Percentiles rank a stretch among this genome's conserved stretches.
phyloP scores from a whole-genome alignment of 1,140 invertebrate species.

The Zaprionus inermis region DNA sequence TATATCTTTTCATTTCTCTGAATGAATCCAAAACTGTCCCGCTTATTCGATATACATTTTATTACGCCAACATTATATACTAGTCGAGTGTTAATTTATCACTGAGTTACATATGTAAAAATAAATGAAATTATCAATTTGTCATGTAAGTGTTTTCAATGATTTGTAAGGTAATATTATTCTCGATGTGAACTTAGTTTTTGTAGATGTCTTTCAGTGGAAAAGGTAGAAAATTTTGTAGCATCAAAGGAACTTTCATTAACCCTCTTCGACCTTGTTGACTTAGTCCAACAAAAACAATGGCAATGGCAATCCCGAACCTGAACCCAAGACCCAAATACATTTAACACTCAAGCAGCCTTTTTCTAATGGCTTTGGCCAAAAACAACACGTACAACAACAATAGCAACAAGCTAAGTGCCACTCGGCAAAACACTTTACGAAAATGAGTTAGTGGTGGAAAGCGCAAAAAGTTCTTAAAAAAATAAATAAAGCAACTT shows the following conservation, averaged over 20 bases:
- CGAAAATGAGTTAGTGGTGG: slow-evolving; percentile 65
- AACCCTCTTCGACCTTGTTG: slow-evolving; percentile 72
- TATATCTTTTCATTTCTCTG: no score
- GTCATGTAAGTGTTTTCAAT: no score
- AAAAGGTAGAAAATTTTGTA: background rate
- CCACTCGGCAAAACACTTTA: slow-evolving; percentile 58
- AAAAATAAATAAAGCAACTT: slow-evolving; percentile 74
- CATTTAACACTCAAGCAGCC: slow-evolving; percentile 49
- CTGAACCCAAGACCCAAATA: slow-evolving; percentile 29
- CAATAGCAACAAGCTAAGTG: slow-evolving; percentile 60
- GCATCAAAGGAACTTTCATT: slow-evolving; percentile 62
- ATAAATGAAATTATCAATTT: no score
- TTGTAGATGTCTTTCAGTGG: no score
- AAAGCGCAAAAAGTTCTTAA: slow-evolving; percentile 77
- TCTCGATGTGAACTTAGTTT: no score
- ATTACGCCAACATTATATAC: no score
- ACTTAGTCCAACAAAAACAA: slow-evolving; percentile 77
- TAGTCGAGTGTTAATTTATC: no score
- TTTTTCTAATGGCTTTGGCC: slow-evolving; percentile 68
- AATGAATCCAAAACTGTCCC: no score
- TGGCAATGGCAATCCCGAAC: slow-evolving; percentile 60
- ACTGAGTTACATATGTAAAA: no score
- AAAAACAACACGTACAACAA: slow-evolving; percentile 33
- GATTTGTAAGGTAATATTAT: no score
- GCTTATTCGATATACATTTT: no score